Percentiles rank a stretch among this genome's conserved stretches.
Conservation (phyloP, 1,140 invertebrate species). For the Caenorhabditis brenneri region DNA sequence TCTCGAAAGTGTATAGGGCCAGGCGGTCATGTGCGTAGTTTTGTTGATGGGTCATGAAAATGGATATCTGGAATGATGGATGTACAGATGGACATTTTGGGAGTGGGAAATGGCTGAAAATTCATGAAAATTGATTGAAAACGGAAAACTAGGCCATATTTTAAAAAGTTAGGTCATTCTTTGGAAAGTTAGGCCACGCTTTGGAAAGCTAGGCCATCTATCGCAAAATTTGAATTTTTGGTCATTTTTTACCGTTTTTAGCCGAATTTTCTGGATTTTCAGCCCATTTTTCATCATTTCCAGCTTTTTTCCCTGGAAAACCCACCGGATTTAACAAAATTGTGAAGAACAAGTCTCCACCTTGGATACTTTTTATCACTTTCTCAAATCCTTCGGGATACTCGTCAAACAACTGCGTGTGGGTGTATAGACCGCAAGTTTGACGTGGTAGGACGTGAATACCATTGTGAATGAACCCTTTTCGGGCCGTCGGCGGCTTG, state of each 20-base stretch:
- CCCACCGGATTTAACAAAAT: conserved; percentile 92
- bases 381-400: conserved; percentile 91
- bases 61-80: conserved; percentile 81
- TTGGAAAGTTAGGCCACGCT: no score
- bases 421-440: conserved; percentile 97
- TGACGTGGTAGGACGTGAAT: conserved; percentile 81
- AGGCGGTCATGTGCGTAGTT: conserved; percentile 98
- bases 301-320: background rate
- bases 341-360: conserved; percentile 95
- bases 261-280: background rate
- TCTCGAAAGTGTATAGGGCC: conserved; percentile 95
- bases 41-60: conserved; percentile 99
- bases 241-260: no score
- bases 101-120: no score
- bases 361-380: conserved; percentile 89
- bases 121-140: no score
- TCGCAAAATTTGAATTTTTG: no score
- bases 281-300: background rate
- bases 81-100: no score
- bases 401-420: conserved; percentile 88
- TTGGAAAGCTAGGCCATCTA: no score
- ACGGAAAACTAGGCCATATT: no score
- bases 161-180: no score
- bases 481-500: conserved; percentile 82
- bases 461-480: conserved; percentile 84